Conservation (phyloP, 2,797 vertebrate genomes). For the Artibeus lituratus region DNA sequence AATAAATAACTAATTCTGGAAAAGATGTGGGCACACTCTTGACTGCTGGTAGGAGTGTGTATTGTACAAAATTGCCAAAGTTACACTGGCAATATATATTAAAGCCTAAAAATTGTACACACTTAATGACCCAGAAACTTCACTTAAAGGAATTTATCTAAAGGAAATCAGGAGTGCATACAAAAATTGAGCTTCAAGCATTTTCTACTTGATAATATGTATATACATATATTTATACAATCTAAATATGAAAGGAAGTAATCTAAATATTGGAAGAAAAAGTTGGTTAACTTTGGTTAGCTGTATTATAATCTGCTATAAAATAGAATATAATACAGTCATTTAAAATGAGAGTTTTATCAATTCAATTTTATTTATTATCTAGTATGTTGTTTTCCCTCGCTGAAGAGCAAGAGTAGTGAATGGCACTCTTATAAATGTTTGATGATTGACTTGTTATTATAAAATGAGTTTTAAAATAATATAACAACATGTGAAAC, state of each 20-base stretch:
- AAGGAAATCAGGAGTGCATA: not conserved
- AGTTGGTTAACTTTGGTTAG: not conserved
- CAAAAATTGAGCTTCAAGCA: not conserved
- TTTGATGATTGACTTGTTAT: not conserved
- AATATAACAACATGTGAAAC: not conserved
- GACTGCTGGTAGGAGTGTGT: not conserved
- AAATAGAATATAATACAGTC: not conserved
- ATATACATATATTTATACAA: not conserved
- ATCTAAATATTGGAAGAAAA: not conserved
- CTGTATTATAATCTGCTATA: not conserved
- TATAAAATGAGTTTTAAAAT: not conserved
- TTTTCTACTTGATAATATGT: not conserved
- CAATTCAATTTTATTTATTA: not conserved
- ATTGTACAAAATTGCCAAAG: not conserved
- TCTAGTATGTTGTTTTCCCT: not conserved
- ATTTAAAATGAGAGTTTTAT: constrained; percentile 12
- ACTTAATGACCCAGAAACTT: not conserved
- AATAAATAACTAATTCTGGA: not conserved
- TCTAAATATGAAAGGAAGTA: not conserved
- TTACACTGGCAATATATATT: not conserved
- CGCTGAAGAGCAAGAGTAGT: not conserved
- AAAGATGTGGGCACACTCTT: not conserved
- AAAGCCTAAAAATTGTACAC: not conserved
- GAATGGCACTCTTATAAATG: not conserved
- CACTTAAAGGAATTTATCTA: not conserved